Evolutionary conservation across 2,888 invertebrate genomes (phyloP).

Genomic region (Parelbella ahira): DNA sequence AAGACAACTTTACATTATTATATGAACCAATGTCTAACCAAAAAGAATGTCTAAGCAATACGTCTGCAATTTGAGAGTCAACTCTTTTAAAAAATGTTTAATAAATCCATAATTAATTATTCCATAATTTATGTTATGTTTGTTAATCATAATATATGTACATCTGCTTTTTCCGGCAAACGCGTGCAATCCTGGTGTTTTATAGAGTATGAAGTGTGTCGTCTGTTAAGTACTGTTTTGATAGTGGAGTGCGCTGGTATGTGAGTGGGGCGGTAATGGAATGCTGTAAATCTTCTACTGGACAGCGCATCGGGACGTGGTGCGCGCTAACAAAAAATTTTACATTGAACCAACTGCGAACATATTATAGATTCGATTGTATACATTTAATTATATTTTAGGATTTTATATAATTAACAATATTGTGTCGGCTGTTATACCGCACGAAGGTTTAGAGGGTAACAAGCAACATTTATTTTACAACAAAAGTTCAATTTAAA

Average conservation of each 20-base stretch:
- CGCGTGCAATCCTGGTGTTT: no score
- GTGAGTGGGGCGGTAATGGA: conserved; percentile 54
- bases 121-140: no score
- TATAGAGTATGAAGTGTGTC: background rate
- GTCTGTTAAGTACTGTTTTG: conserved; percentile 11
- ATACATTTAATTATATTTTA: conserved; percentile 62
- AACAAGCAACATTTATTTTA: conserved; percentile 18
- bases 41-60: no score
- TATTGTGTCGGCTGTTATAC: conserved; percentile 45
- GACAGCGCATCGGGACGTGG: conserved; percentile 54
- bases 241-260: conserved; percentile 23
- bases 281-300: conserved; percentile 68
- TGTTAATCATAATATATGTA: no score
- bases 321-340: conserved; percentile 63
- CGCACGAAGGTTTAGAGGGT: conserved; percentile 26
- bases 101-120: no score
- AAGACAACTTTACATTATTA: no score
- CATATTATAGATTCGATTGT: conserved; percentile 56
- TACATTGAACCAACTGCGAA: conserved; percentile 59
- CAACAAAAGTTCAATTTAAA: conserved; percentile 29
- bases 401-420: no score
- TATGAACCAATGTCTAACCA: no score
- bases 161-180: no score
- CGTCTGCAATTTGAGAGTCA: no score
- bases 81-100: no score